These are phyloP conservation scores for Xestia xanthographa DNA, from an alignment of 2,888 invertebrate species.

Conservation along the genomic window DNA sequence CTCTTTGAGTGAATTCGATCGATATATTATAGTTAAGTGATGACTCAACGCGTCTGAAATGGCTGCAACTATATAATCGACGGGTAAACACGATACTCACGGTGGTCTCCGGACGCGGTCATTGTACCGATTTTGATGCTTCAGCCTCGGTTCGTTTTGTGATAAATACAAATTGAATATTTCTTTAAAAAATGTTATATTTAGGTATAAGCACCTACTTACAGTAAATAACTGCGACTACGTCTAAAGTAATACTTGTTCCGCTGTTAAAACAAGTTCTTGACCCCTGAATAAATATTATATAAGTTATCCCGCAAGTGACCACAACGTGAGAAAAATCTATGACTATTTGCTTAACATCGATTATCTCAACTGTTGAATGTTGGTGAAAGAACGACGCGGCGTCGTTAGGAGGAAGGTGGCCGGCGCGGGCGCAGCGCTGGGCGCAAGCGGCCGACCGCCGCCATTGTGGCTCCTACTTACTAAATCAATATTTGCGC, in stretches of 20 bases:
- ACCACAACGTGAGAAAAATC: slow-evolving; percentile 72
- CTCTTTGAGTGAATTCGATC: slow-evolving; percentile 55
- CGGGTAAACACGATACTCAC: slow-evolving; percentile 67
- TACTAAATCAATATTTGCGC: slow-evolving; percentile 91
- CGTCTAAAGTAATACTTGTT: slow-evolving; percentile 25
- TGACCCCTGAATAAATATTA: slow-evolving; percentile 57
- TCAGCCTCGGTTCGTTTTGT: slow-evolving; percentile 50
- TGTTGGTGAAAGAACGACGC: slow-evolving; percentile 73
- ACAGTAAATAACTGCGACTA: slow-evolving; percentile 31
- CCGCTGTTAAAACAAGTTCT: slow-evolving; percentile 62
- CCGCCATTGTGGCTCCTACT: slow-evolving; percentile 86
- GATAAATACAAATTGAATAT: slow-evolving; percentile 65
- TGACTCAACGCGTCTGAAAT: slow-evolving; percentile 59
- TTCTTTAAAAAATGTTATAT: slow-evolving; percentile 51
- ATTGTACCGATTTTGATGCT: slow-evolving; percentile 75
- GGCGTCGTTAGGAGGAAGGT: slow-evolving; percentile 65
- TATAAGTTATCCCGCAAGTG: slow-evolving; percentile 48
- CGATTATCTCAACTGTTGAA: slow-evolving; percentile 72
- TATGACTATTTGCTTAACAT: slow-evolving; percentile 73
- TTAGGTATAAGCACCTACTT: slow-evolving; percentile 27
- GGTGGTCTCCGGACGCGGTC: slow-evolving; percentile 72
- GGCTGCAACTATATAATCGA: slow-evolving; percentile 66
- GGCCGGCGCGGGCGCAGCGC: slow-evolving; percentile 71
- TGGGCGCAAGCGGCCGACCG: slow-evolving; percentile 74
- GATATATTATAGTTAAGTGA: slow-evolving; percentile 59